Evolutionary conservation across 2,797 vertebrate genomes (phyloP).

Genomic region (Menidia menidia): DNA sequence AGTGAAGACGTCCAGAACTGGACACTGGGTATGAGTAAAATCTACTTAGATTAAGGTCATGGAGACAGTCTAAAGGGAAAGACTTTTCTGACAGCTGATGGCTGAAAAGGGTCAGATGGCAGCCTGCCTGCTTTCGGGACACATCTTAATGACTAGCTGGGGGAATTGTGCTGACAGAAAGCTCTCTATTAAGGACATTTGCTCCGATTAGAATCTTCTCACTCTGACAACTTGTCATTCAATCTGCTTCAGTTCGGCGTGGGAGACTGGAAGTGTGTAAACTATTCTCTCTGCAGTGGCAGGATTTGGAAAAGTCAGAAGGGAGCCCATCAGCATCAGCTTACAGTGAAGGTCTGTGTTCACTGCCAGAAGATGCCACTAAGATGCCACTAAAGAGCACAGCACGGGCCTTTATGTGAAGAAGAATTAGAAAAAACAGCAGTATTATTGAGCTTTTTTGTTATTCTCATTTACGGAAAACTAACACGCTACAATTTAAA

Average conservation of each 20-base stretch:
- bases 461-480: too few relatives aligned
- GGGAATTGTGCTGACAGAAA: conserved; percentile 24
- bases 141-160: conserved; percentile 26
- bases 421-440: too few relatives aligned
- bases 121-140: background rate
- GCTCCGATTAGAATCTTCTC: too few relatives aligned
- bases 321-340: background rate
- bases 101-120: background rate
- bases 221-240: too few relatives aligned
- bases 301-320: background rate
- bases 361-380: too few relatives aligned
- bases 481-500: too few relatives aligned
- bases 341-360: too few relatives aligned
- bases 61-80: background rate
- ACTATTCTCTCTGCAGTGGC: background rate
- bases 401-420: too few relatives aligned
- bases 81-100: conserved; percentile 17
- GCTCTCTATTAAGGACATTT: conserved; percentile 3
- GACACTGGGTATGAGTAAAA: background rate
- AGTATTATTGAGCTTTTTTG: too few relatives aligned
- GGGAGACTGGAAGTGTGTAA: too few relatives aligned
- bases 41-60: background rate
- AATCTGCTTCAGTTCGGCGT: too few relatives aligned
- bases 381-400: too few relatives aligned
- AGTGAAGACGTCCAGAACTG: background rate